phyloP scores from a whole-genome alignment of 2,797 vertebrate species.

The Sebastes glaucus region DNA sequence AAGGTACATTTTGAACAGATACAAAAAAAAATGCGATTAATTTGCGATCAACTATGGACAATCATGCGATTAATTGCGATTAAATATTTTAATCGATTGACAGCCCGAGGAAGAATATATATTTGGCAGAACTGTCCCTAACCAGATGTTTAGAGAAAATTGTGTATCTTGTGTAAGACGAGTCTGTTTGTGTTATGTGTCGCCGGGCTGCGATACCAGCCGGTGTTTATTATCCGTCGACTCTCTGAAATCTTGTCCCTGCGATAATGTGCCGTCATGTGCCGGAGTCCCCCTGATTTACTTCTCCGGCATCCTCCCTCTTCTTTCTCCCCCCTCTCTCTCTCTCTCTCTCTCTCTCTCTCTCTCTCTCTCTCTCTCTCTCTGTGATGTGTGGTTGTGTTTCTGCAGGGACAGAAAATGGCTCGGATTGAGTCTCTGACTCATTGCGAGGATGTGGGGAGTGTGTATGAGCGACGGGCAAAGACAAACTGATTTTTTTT shows the following conservation, averaged over 20 bases:
- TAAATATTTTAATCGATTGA: too few relatives aligned
- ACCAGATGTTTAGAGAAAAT: not conserved
- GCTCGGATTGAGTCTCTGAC: conserved; percentile 69
- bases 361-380: not conserved
- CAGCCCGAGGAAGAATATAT: too few relatives aligned
- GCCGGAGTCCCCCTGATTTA: conserved; percentile 29
- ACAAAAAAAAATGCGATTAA: too few relatives aligned
- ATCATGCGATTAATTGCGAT: too few relatives aligned
- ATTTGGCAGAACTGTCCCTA: not conserved
- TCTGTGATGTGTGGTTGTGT: conserved; percentile 46
- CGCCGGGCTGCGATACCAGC: not conserved
- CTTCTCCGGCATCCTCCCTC: not conserved
- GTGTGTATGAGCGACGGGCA: conserved; percentile 1
- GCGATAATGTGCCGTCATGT: conserved; percentile 17
- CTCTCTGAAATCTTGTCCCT: conserved; percentile 18
- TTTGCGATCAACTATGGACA: too few relatives aligned
- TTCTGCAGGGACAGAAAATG: conserved; percentile 77
- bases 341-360: not conserved
- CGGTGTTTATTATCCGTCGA: not conserved
- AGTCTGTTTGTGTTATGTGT: not conserved
- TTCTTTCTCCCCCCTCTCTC: not conserved
- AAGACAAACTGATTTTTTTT: conserved; percentile 12
- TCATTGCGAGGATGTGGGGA: conserved; percentile 53
- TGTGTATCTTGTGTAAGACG: not conserved
- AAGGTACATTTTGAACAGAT: too few relatives aligned